phyloP scores from a whole-genome alignment of 2,113 vertebrate species.

The Heterotis niloticus region DNA sequence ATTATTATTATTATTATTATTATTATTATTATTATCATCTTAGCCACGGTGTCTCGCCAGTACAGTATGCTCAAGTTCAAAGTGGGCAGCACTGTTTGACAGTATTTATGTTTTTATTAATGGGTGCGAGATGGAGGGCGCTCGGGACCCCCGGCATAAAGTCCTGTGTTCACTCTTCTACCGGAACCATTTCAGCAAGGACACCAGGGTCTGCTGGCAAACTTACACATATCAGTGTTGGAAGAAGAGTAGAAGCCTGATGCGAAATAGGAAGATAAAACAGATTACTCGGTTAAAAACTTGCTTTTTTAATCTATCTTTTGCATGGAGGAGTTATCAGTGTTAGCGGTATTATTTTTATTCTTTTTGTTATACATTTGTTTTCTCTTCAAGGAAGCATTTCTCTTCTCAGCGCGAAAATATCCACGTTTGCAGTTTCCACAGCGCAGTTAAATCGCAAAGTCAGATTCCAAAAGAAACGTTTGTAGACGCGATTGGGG shows the following conservation, averaged over 20 bases:
- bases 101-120: constrained; percentile 30
- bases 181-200: constrained; percentile 46
- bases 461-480: constrained; percentile 47
- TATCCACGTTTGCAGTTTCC: constrained; percentile 60
- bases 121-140: constrained; percentile 25
- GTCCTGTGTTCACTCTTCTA: constrained; percentile 43
- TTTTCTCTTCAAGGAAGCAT: constrained; percentile 42
- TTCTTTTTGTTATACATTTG: constrained; percentile 41
- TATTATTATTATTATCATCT: constrained; percentile 57
- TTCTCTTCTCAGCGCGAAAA: constrained; percentile 44
- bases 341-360: constrained; percentile 17
- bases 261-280: constrained; percentile 47
- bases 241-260: constrained; percentile 53
- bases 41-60: constrained; percentile 50
- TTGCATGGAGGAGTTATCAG: constrained; percentile 71
- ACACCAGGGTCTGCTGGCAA: constrained; percentile 51
- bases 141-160: constrained; percentile 24
- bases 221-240: constrained; percentile 42
- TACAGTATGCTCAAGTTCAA: constrained; percentile 39
- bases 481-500: constrained; percentile 55
- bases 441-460: constrained; percentile 41
- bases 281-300: constrained; percentile 37
- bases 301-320: constrained; percentile 40
- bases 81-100: constrained; percentile 40
- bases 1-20: constrained; percentile 57